A percentile compares a stretch with the other conserved stretches of the same genome.
phyloP scores from a whole-genome alignment of 2,797 vertebrate species.

The Notamacropus eugenii region DNA sequence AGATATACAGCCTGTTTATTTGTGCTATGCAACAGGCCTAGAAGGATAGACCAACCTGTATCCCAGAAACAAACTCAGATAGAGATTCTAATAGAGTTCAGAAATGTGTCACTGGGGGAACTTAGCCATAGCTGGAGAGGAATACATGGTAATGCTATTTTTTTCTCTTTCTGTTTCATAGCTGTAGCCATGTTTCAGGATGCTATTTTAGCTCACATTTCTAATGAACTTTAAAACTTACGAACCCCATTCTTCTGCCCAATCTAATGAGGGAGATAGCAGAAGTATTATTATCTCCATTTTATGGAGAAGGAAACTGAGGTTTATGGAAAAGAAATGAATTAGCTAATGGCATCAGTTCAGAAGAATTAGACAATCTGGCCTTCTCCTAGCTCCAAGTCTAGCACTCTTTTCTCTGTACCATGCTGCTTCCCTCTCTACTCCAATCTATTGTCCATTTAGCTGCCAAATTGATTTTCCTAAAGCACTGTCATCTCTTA shows the following conservation, averaged over 20 bases:
- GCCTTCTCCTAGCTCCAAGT: not conserved
- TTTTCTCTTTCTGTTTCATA: not conserved
- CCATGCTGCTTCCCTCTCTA: not conserved
- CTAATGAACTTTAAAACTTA: not conserved
- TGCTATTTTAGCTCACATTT: not conserved
- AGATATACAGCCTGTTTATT: not conserved
- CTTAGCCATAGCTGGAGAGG: not conserved
- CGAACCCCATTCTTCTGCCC: not conserved
- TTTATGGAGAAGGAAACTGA: not conserved
- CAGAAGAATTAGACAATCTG: not conserved
- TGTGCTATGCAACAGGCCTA: not conserved
- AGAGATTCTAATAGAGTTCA: not conserved
- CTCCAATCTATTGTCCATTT: not conserved
- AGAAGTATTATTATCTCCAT: not conserved
- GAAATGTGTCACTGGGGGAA: not conserved
- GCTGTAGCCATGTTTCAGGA: not conserved
- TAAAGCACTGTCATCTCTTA: not conserved
- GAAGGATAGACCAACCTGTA: not conserved
- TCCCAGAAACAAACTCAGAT: not conserved
- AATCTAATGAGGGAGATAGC: not conserved
- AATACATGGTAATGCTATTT: not conserved
- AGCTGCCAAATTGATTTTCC: not conserved
- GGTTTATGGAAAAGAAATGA: not conserved
- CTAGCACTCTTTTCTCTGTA: not conserved
- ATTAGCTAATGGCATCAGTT: not conserved